Base-by-base conservation (phyloP, 2,797 vertebrate species). In the Sebastes kiyomatsui region DNA sequence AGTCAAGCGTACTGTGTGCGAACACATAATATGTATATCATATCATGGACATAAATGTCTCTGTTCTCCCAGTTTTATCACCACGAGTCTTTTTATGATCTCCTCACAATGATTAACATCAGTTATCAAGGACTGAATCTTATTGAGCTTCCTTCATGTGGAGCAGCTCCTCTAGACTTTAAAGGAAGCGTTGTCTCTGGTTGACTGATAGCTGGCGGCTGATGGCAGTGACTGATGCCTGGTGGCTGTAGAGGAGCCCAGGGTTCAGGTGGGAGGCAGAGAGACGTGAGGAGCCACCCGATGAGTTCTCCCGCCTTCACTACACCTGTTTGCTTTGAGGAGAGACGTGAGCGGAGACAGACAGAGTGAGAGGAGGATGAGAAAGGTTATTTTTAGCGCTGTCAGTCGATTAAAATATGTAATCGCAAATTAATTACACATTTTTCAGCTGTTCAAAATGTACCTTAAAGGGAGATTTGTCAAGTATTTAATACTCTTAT, bases 211-310 rank as follows among this genome's bases (percentile, higher is more conserved):
- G 79, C 71, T 61, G 3, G 42, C 13, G 7, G 61, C 67, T 16
- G 55, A 81, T 65, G 83, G 77, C 72, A 61, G 71, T 75, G 81
- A 87, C 81, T 68, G 79, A 84, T 86, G 81, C 75, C 76, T 30
- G 49, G 11, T 77, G 80, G 80, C 75, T 76, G 30, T 7, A 32
- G 74, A 49, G 64, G 61, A 68, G 66, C 22, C 8, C 2, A 58
- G 61, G 72, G 54, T 79, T 79, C 38, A 82, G 83, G 76, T 73
- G 67, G 78, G 83, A 79, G 70, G 60, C 56, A 10, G 38, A 22
- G 30, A 30, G 73, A 81, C 67, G 78, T 83, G 88, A 84, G 59
- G 79, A 79, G 85, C 68, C 68, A 10, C 30, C 74, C 4, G 28
- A 83, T 85, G 65, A 52, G 33, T 12, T 42, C 46, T 22, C 35